Conservation (phyloP, 2,797 vertebrate species). For the Trematomus bernacchii region DNA sequence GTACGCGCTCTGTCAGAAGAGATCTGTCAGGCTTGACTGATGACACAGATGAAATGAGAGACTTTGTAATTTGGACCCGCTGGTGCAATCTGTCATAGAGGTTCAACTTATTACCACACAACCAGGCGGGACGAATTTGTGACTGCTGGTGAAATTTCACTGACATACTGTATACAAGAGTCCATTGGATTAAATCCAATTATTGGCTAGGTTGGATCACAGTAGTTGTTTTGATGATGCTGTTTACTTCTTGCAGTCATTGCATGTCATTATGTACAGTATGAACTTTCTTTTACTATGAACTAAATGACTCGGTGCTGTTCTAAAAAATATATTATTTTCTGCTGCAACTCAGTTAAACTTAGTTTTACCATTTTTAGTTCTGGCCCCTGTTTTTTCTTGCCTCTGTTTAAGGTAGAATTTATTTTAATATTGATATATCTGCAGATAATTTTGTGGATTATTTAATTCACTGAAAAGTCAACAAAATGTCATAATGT, state of each 20-base stretch:
- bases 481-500: no score
- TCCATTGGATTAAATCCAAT: slow-evolving; percentile 16
- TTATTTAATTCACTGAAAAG: no score
- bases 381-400: no score
- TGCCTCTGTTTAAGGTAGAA: no score
- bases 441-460: no score
- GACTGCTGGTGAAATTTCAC: slow-evolving; percentile 13
- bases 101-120: slow-evolving; percentile 27
- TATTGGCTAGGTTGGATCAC: background rate
- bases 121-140: slow-evolving; percentile 7
- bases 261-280: background rate
- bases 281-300: background rate
- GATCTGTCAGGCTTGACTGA: slow-evolving; percentile 55
- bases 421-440: no score
- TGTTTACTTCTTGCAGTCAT: background rate
- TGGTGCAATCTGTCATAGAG: slow-evolving; percentile 28
- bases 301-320: background rate
- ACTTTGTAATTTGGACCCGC: slow-evolving; percentile 33
- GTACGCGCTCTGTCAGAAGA: slow-evolving; percentile 30
- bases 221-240: background rate
- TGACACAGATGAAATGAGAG: slow-evolving; percentile 48
- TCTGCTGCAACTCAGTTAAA: background rate
- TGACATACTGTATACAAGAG: slow-evolving; percentile 18
- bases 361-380: no score
- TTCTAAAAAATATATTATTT: background rate